Conservation (phyloP, 1,140 invertebrate genomes). For the Orussus abietinus region DNA sequence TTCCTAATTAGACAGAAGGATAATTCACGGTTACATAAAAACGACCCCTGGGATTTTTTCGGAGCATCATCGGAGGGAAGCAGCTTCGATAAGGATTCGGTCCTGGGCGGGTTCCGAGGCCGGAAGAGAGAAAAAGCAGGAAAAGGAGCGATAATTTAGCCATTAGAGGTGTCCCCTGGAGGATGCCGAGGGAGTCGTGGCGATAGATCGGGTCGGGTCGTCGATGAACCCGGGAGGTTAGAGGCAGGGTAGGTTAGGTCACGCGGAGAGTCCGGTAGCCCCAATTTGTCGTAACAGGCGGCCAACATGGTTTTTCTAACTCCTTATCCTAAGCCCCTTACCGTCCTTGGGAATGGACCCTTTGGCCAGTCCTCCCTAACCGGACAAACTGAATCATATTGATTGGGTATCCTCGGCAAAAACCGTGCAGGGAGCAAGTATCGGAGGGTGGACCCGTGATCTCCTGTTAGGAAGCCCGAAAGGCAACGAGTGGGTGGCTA, state of each 20-base stretch:
- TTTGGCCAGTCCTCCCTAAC: constrained; percentile 16
- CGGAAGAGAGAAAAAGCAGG: constrained; percentile 30
- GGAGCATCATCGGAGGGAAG: too few species aligned
- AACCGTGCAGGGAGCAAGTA: too few species aligned
- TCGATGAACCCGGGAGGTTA: constrained; percentile 35
- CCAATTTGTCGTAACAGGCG: constrained; percentile 53
- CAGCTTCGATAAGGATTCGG: not conserved
- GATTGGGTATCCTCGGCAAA: too few species aligned
- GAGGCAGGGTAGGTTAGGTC: constrained; percentile 28
- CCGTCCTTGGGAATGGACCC: constrained; percentile 13
- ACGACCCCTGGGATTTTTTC: too few species aligned
- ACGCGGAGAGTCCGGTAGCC: constrained; percentile 24
- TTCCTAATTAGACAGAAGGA: too few species aligned
- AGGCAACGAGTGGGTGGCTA: not conserved
- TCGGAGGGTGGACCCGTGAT: too few species aligned
- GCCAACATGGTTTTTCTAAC: constrained; percentile 31
- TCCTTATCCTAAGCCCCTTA: constrained; percentile 38
- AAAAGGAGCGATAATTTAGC: constrained; percentile 49
- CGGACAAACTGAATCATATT: constrained; percentile 48
- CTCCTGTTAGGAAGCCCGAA: too few species aligned
- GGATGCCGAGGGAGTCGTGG: constrained; percentile 25
- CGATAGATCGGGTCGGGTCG: constrained; percentile 42
- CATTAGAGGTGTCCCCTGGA: constrained; percentile 51
- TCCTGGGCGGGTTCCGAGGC: not conserved
- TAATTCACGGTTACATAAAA: too few species aligned